Percentiles rank a stretch among this genome's conserved stretches.
Conservation (phyloP, 2,888 invertebrate species). For the Rhynchonema sp. region DNA sequence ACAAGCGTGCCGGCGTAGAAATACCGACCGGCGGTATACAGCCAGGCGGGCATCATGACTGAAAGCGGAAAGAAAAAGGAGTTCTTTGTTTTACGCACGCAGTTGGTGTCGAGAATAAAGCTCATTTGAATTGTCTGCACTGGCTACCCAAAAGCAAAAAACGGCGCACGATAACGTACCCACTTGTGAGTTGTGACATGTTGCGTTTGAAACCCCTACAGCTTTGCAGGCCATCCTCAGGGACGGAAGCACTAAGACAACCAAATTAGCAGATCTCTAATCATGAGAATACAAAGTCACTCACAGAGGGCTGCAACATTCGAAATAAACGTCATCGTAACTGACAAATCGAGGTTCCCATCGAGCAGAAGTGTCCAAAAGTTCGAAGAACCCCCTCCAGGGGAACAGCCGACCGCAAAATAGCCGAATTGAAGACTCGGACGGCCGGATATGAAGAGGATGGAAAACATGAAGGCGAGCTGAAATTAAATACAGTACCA, state of each 20-base stretch:
- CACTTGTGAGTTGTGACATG: no score
- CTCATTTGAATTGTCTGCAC: no score
- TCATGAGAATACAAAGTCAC: conserved; percentile 7
- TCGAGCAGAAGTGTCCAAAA: conserved; percentile 75
- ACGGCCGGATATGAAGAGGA: not conserved
- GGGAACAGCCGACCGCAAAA: conserved; percentile 33
- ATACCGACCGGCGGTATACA: conserved; percentile 57
- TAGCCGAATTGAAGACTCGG: conserved; percentile 27
- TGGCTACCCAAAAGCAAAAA: no score
- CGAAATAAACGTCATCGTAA: conserved; percentile 76
- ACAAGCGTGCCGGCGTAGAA: conserved; percentile 39
- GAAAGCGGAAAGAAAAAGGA: conserved; percentile 18
- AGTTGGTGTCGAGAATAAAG: no score
- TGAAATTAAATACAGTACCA: not conserved
- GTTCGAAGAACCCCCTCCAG: conserved; percentile 65
- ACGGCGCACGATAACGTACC: no score
- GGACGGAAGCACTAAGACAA: no score
- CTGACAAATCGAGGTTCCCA: conserved; percentile 72
- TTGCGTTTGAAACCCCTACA: no score
- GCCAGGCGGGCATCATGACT: conserved; percentile 71
- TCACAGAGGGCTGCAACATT: conserved; percentile 63
- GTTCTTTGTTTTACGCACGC: no score
- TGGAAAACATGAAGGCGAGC: not conserved
- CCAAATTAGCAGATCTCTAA: no score
- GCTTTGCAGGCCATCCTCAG: no score